Evolutionary conservation across 2,113 vertebrate genomes (phyloP), one percentile per base, ranked within the genome.

Genomic region (Rhinoptilus africanus): DNA sequence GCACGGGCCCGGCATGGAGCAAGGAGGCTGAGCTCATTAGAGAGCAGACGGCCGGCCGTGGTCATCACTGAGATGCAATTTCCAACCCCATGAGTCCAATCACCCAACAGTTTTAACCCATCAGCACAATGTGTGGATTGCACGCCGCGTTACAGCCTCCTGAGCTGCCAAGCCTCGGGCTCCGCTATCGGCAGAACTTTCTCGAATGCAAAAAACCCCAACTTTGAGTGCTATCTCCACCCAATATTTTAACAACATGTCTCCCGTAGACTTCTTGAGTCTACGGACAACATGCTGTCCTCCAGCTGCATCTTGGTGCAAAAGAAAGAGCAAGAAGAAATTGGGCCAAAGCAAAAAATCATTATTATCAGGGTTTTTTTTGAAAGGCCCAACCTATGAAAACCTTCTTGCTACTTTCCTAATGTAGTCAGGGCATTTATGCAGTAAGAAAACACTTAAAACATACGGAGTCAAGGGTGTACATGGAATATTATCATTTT

Each of bases 31-130:
- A 45, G 32, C 67, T 96, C 68, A 34, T 85, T 84, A 83, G 50
- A 5, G 20, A 75, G 45, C 32, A 83, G 86, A 81, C 10, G 9
- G 13, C 80, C 53, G 68, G 50, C 47, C 6, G 39, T 62, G 85
- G 75, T 10, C 34, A 51, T 83, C 47, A 35, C 75, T 37, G 53
- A 67, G 85, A 43, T 51, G 56, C 71, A 53, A 69, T 88, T 74
- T 69, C 85, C 90, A 68, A 4, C 7, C 88, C 82, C 8, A 0
- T 2, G 2, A 68, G 79, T 59, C 85, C n/a, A 7, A n/a, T 54
- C 4, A 4, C 68, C 48, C n/a, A 67, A 76, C 20, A 14, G 34
- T 54, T 93, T 93, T 86, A 87, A 96, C 75, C 97, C 92, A 35
- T 77, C 88, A 45, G 90, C 15, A 1, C 5, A 12, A 75, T 41